Evolutionary conservation across 2,113 vertebrate genomes (phyloP).

Genomic region (Catharus minimus): DNA sequence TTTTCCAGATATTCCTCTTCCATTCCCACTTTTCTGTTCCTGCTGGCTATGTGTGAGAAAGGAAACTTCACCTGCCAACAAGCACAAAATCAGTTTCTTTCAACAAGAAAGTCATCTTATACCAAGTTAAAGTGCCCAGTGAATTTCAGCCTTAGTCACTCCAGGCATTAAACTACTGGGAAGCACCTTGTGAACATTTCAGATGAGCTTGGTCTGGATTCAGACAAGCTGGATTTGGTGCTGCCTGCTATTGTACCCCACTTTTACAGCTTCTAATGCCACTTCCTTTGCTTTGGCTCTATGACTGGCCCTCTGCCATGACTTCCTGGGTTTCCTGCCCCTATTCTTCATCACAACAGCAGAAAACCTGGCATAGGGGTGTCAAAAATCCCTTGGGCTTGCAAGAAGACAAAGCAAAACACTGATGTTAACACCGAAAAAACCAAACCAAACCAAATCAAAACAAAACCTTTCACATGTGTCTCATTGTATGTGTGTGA

Average conservation of each 20-base stretch:
- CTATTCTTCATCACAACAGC: background rate
- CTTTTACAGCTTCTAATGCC: background rate
- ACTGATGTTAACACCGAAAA: background rate
- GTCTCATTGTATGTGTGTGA: background rate
- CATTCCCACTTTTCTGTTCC: background rate
- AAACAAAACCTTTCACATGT: background rate
- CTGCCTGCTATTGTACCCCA: fast-evolving
- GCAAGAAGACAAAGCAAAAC: background rate
- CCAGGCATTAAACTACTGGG: background rate
- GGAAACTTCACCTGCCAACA: background rate
- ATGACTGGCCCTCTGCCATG: background rate
- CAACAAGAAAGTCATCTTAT: background rate
- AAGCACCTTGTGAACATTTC: background rate
- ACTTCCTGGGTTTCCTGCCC: background rate
- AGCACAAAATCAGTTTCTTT: background rate
- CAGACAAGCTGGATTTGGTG: background rate
- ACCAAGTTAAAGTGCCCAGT: background rate
- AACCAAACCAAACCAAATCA: background rate
- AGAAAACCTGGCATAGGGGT: background rate
- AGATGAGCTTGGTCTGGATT: background rate
- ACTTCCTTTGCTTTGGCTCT: background rate
- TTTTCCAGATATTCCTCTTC: background rate
- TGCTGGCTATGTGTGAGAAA: background rate
- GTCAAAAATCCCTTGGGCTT: background rate
- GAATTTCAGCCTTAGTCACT: background rate